These are phyloP conservation scores for Mesodorylaimus sp. DNA, from an alignment of 2,888 invertebrate genomes.

Conservation along the genomic window DNA sequence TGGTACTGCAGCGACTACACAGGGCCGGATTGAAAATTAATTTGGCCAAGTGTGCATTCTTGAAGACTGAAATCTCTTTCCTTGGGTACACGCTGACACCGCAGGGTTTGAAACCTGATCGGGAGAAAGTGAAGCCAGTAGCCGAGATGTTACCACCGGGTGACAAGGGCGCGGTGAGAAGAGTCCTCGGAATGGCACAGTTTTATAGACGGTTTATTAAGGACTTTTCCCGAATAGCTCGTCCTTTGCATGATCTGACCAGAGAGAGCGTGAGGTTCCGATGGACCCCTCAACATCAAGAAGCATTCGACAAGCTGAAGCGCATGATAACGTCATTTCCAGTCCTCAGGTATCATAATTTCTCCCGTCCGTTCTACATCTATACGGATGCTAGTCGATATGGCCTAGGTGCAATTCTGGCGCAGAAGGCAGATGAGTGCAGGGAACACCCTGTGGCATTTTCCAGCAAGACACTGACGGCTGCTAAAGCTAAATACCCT, in stretches of 20 bases:
- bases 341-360: slow-evolving; percentile 16
- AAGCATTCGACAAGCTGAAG: slow-evolving; percentile 6
- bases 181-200: neutral
- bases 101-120: slow-evolving; percentile 7
- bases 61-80: slow-evolving; percentile 7
- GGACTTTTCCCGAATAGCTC: too few species aligned
- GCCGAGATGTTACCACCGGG: slow-evolving; percentile 2
- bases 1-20: slow-evolving; percentile 13
- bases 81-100: slow-evolving; percentile 10
- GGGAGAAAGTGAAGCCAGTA: neutral
- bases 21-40: slow-evolving; percentile 16
- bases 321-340: slow-evolving; percentile 7
- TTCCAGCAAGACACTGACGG: slow-evolving; percentile 7
- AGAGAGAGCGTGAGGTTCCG: slow-evolving; percentile 6
- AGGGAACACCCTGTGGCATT: neutral
- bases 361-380: neutral
- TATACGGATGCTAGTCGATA: slow-evolving; percentile 13
- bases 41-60: slow-evolving; percentile 16
- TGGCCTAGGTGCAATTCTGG: slow-evolving; percentile 10
- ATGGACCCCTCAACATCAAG: slow-evolving; percentile 11
- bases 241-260: neutral
- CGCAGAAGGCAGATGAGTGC: slow-evolving; percentile 6
- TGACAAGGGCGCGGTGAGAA: neutral
- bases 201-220: slow-evolving; percentile 1
- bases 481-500: slow-evolving; percentile 28